Percentiles rank a stretch among this genome's conserved stretches.
Evolutionary conservation across 2,113 vertebrate genomes (phyloP).

Genomic region (Channa maculata): DNA sequence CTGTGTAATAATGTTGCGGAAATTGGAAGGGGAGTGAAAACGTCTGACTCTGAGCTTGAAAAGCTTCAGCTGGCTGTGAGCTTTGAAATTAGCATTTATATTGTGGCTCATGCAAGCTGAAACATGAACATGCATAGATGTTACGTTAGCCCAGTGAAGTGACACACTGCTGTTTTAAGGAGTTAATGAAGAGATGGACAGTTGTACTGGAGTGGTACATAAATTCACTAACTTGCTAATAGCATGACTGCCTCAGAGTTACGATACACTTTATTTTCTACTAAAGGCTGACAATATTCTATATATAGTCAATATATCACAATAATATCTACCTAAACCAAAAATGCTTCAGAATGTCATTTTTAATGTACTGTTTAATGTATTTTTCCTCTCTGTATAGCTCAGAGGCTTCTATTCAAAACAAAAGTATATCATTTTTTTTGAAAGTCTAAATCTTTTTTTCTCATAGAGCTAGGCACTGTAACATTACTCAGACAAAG

Average conservation of each 20-base stretch:
- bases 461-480: neutral
- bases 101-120: constrained; percentile 44
- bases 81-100: constrained; percentile 79
- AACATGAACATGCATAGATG: constrained; percentile 36
- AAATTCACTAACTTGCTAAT: constrained; percentile 12
- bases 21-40: constrained; percentile 36
- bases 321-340: neutral
- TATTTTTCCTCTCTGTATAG: no score
- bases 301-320: no score
- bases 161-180: constrained; percentile 56
- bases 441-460: no score
- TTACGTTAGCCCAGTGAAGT: constrained; percentile 34
- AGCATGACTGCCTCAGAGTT: constrained; percentile 10
- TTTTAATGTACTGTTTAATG: neutral
- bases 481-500: neutral
- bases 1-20: constrained; percentile 51
- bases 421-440: no score
- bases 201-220: constrained; percentile 44
- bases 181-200: constrained; percentile 60
- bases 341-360: neutral
- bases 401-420: no score
- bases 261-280: constrained; percentile 7
- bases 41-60: constrained; percentile 28
- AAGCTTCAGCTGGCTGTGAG: constrained; percentile 41
- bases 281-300: neutral